Evolutionary conservation across 2,888 invertebrate species (phyloP), one percentile per base, ranked within the genome.

Genomic region (Nomada hirtipes): DNA sequence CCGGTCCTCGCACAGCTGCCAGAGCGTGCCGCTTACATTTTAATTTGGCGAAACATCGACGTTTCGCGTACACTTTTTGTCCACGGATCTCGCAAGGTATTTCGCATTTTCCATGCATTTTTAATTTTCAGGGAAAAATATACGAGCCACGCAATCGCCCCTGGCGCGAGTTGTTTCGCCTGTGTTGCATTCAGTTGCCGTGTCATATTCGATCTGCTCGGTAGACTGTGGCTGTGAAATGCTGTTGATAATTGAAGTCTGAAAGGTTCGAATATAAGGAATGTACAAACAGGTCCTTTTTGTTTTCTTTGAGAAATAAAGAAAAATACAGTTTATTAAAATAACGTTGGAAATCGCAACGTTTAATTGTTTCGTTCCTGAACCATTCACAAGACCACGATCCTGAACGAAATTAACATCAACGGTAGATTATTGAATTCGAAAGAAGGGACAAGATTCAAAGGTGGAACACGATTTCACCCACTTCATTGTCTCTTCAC

Each of bases 101-200:
- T 78, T 64, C 64, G 59, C 57, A 20, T 72, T 80, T 55, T 53
- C 69, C 29, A 60, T 67, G 76, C 61, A 81, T 74, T 81, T 80
- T 83, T 81, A 83, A 81, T 77, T 81, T 70, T 59, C 55, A 36
- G 20, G 29, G 53, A 64, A 53, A 79, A 79, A 83, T 75, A 64
- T 42, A 71, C 61, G 75, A 44, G 29, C 52, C 55, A 44, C 72
- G 60, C 74, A 73, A 80, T 86, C 77, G 70, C 70, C 69, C 61
- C 4, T 76, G 61, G 63, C 29, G 50, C 57, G 55, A 70, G 80
- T 80, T 79, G 77, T 80, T 81, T 67, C 53, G 42, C 20, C 44
- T 23, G 52, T 23, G 36, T 15, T 20, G 52, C 44, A 44, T n/a
- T 23, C 42, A 50, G 50, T 71, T 36, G 20, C 36, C 4, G 47